Evolutionary conservation across 2,888 invertebrate genomes (phyloP), one percentile per base, ranked within the genome.

Genomic region (Hermodice carunculata): DNA sequence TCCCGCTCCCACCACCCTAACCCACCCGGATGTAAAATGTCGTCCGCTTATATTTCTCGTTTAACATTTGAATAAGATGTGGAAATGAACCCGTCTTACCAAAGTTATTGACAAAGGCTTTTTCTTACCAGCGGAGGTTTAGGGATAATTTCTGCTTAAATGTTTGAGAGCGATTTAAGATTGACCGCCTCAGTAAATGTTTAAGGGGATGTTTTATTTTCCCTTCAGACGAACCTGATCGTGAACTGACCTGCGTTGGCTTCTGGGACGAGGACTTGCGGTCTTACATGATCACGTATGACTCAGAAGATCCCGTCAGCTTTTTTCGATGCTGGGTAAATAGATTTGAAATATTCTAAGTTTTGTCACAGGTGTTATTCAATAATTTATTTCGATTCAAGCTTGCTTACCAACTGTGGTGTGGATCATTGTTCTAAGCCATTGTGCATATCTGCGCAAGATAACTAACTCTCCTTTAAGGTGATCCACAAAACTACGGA

Each of bases 231-330:
- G 94, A 95, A 84, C 95, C 97, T 1, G 98, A 98, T 89, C 96
- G 96, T 83, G 92, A 91, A 84, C 93, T 98, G 92, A 95, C 96
- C 83, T 98, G 98, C 83, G 95, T 98, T 76, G 98, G 97, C 0
- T 97, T 91, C 86, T 98, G 96, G 96, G 96, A 96, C 85, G 98
- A 98, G 85, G 98, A 98, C 88, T 89, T 97, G 32, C 95, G 94
- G 84, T 98, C 97, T 0, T 98, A 97, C 86, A 87, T 98, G 43
- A 93, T 98, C 63, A 98, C 98, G 0, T 96, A 93, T 85, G 98
- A 98, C 85, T 96, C 95, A 81, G 89, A 97, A 78, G 98, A 98
- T 88, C 95, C 98, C 0, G 93, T 94, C 79, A 96, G 96, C 1
- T 94, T 93, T 84, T 98, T 96, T 85, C 91, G 96, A 77, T 98